These are phyloP conservation scores for Phortica variegata DNA, from an alignment of 1,140 invertebrate genomes.

Conservation along the genomic window DNA sequence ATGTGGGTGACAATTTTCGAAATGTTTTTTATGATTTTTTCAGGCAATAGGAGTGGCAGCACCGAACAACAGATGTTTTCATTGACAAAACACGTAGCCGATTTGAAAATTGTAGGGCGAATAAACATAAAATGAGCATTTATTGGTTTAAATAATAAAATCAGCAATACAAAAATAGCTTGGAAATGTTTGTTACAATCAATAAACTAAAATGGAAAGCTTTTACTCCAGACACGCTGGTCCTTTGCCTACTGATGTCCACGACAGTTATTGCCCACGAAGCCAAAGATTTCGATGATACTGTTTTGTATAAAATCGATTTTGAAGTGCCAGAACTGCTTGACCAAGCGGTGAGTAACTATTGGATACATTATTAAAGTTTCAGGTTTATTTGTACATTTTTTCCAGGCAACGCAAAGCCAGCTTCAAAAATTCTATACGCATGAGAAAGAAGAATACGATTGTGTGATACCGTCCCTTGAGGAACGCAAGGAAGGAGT, in stretches of 20 bases:
- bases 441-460: constrained; percentile 69
- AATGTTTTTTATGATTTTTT: too few species aligned
- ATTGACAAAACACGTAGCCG: too few species aligned
- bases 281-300: constrained; percentile 78
- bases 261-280: constrained; percentile 58
- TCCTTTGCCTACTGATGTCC: constrained; percentile 10
- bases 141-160: too few species aligned
- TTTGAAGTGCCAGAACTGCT: constrained; percentile 67
- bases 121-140: too few species aligned
- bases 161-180: too few species aligned
- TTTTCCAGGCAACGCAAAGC: constrained; percentile 57
- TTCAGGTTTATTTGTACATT: neutral
- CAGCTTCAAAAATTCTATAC: constrained; percentile 64
- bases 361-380: neutral
- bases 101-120: too few species aligned
- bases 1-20: too few species aligned
- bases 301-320: constrained; percentile 76
- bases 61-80: too few species aligned
- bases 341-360: constrained; percentile 27
- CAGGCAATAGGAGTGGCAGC: too few species aligned
- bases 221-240: neutral
- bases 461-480: constrained; percentile 74
- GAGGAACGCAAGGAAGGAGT: constrained; percentile 61
- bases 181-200: too few species aligned
- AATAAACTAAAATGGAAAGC: constrained; percentile 5